Evolutionary conservation across 2,797 vertebrate genomes (phyloP), one percentile per base, ranked within the genome.

Genomic region (Sylvilagus floridanus): DNA sequence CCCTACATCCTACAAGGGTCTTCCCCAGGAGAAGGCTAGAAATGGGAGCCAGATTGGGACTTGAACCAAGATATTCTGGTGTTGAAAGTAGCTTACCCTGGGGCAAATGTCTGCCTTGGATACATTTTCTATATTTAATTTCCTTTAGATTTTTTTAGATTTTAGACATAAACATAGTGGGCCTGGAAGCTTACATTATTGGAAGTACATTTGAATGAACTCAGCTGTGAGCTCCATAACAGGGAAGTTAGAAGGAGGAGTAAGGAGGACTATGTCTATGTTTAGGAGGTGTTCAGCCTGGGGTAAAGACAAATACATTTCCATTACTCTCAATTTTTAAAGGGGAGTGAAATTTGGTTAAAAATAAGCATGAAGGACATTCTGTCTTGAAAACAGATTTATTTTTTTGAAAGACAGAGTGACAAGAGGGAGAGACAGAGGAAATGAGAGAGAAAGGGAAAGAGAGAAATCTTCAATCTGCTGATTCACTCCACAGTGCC

Each of bases 291-390:
- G 19, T 63, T 35, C 32, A 52, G 76, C 14, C 32, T 26, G 22
- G 12, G 68, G 60, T 30, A 71, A 60, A 66, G 42, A 42, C 50
- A 75, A 77, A 28, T 57, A 26, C 75, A 26, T 32, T 91, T 17
- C 4, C 5, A 13, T 54, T 63, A n/a, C 26, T 42, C 32, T 92
- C 47, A 26, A 30, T 10, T 65, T 50, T 88, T 90, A 63, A 65
- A 88, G 73, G 54, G 17, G 72, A 32, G 30, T 35, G 26, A 88
- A 84, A 81, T 93, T 91, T 35, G 35, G 10, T 88, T 88, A 65
- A 84, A 84, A 91, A 72, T 66, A 10, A 91, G 24, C 24, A 47
- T 2, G 79, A 60, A 90, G 17, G 7, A 37, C 16, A 62, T 82
- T 82, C 30, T 72, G 42, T 47, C 42, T 47, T 47, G 42, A 47